Evolutionary conservation across 1,140 invertebrate genomes (phyloP).

Genomic region (Megalonaias nervosa): DNA sequence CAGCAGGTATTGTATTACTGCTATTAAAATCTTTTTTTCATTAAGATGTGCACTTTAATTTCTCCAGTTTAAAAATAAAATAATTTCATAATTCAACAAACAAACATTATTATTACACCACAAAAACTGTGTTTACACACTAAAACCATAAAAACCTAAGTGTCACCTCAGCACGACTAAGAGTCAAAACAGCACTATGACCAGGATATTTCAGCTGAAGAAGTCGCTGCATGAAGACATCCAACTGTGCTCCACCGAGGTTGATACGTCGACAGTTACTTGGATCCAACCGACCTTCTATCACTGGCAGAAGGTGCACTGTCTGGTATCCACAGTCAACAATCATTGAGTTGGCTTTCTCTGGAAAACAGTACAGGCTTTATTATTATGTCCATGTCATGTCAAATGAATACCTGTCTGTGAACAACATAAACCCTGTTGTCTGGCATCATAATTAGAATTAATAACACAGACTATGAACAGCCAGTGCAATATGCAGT

Average conservation of each 20-base stretch:
- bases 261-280: slow-evolving; percentile 86
- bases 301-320: slow-evolving; percentile 89
- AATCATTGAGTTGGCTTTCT: slow-evolving; percentile 78
- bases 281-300: slow-evolving; percentile 80
- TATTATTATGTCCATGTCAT: no score
- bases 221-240: slow-evolving; percentile 88
- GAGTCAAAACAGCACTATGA: slow-evolving; percentile 88
- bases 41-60: background rate
- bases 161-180: slow-evolving; percentile 85
- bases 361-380: slow-evolving; percentile 36
- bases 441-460: no score
- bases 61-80: background rate
- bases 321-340: slow-evolving; percentile 90
- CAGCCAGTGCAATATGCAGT: no score
- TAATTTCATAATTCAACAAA: no score
- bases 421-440: no score
- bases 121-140: background rate
- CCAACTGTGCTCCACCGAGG: slow-evolving; percentile 89
- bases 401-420: no score
- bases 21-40: background rate
- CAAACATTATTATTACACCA: no score
- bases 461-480: no score
- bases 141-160: background rate
- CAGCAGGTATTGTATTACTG: no score
- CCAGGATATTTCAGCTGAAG: slow-evolving; percentile 95